Evolutionary conservation across 2,797 vertebrate genomes (phyloP).

Genomic region (Thamnophis elegans): DNA sequence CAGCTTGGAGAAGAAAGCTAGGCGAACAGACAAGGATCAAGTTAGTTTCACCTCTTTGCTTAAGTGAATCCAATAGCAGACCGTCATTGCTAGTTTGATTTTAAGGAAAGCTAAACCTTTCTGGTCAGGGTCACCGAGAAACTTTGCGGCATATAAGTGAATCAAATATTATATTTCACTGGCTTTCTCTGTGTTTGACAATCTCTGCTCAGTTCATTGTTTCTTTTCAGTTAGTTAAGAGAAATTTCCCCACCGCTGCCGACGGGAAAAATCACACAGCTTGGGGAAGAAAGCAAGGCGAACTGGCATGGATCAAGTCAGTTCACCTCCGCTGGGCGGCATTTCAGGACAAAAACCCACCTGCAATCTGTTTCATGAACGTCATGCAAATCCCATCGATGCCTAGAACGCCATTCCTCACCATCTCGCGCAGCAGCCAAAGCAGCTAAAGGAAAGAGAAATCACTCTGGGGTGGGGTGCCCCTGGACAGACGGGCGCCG

Average conservation of each 20-base stretch:
- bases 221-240: too few relatives aligned
- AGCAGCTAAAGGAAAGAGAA: conserved; percentile 76
- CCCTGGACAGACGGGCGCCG: background rate
- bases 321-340: background rate
- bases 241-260: background rate
- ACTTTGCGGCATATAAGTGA: too few relatives aligned
- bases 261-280: too few relatives aligned
- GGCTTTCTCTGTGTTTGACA: background rate
- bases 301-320: background rate
- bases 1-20: background rate
- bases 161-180: background rate
- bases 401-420: conserved; percentile 89
- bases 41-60: background rate
- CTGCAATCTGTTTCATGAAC: conserved; percentile 94
- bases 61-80: too few relatives aligned
- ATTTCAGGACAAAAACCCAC: conserved; percentile 63
- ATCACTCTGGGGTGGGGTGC: background rate
- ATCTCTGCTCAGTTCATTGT: too few relatives aligned
- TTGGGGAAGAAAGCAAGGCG: background rate
- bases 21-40: background rate
- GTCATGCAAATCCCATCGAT: conserved; percentile 94
- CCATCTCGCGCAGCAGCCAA: conserved; percentile 91
- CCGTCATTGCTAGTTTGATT: too few relatives aligned
- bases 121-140: too few relatives aligned
- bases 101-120: too few relatives aligned